phyloP scores from a whole-genome alignment of 2,113 vertebrate species.

The Caretta caretta region DNA sequence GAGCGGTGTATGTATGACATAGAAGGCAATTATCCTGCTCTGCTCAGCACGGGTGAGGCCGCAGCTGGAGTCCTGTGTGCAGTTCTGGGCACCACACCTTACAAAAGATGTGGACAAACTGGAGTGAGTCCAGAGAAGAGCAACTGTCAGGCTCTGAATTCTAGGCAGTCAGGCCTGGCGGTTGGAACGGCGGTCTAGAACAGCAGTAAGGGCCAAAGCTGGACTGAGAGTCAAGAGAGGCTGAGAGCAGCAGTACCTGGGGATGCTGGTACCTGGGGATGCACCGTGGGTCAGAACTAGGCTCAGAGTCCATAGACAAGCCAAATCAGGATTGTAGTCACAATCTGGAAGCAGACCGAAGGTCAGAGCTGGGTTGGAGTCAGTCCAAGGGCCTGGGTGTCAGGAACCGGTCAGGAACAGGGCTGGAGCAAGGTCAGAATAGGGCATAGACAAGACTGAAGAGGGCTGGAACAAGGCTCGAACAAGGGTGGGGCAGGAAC shows the following conservation, averaged over 20 bases:
- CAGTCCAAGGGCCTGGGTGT: not conserved
- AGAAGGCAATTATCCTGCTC: not conserved
- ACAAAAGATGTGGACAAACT: not conserved
- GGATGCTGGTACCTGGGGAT: not conserved
- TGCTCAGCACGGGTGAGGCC: not conserved
- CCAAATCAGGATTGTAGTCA: not conserved
- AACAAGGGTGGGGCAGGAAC: no score
- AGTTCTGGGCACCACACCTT: not conserved
- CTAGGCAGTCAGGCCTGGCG: no score
- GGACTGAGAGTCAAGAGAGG: not conserved
- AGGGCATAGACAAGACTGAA: no score
- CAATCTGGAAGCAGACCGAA: not conserved
- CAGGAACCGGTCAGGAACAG: no score
- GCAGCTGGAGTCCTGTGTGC: not conserved
- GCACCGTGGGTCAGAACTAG: no score
- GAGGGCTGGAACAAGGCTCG: no score
- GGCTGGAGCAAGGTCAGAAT: no score
- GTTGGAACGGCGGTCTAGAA: not conserved
- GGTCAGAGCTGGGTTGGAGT: not conserved
- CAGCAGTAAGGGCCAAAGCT: not conserved
- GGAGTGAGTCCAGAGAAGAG: not conserved
- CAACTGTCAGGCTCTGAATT: no score
- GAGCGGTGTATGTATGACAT: rapidly evolving
- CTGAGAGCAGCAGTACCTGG: not conserved
- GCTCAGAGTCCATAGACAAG: not conserved